A percentile compares a stretch with the other conserved stretches of the same genome.
These are phyloP conservation scores for Octomys mimax DNA, from an alignment of 2,797 vertebrate genomes.

Conservation along the genomic window DNA sequence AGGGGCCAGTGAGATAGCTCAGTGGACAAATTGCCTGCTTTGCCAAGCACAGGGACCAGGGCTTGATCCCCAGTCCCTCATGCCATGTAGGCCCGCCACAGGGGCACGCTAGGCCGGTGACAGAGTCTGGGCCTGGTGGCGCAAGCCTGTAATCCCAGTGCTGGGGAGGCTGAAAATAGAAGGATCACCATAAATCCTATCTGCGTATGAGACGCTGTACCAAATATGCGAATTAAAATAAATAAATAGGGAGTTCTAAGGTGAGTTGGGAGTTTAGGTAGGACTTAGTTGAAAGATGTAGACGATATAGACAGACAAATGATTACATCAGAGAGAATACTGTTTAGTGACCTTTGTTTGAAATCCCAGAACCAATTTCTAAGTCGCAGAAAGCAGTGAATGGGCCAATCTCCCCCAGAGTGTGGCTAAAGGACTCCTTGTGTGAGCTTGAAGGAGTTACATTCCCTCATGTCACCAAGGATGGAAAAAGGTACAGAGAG, in stretches of 20 bases:
- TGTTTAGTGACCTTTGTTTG: neutral
- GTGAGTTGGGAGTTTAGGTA: neutral
- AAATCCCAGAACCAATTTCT: neutral
- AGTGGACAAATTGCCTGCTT: too few relatives aligned
- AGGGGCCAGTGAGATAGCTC: too few relatives aligned
- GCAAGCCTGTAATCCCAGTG: too few relatives aligned
- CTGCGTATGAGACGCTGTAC: too few relatives aligned
- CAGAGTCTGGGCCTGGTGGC: too few relatives aligned
- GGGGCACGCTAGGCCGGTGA: too few relatives aligned
- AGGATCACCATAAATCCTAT: too few relatives aligned
- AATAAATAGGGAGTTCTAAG: neutral
- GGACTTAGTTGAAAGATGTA: neutral
- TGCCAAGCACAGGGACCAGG: too few relatives aligned
- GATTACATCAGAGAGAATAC: neutral
- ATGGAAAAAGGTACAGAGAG: neutral
- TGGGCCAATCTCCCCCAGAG: neutral
- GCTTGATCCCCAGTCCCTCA: too few relatives aligned
- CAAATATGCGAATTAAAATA: too few relatives aligned
- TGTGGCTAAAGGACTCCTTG: neutral
- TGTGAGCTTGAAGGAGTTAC: neutral
- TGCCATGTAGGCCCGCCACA: too few relatives aligned
- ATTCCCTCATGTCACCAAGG: neutral
- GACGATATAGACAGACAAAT: neutral
- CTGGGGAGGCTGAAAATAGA: too few relatives aligned
- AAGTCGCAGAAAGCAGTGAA: neutral